Base-by-base conservation (phyloP, 2,797 vertebrate species). In the Mus minutoides region DNA sequence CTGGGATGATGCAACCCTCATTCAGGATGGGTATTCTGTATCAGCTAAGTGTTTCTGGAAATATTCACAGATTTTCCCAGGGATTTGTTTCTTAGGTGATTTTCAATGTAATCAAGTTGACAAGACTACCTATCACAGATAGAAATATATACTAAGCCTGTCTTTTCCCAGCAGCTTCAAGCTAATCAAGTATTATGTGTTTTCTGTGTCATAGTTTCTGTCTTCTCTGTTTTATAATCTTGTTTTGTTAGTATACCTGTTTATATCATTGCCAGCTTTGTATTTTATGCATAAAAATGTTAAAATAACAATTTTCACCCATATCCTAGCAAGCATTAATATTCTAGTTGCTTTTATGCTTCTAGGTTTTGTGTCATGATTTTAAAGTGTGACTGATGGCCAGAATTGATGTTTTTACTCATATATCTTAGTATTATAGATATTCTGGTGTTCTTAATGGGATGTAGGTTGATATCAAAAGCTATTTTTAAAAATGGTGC, bases 381-480 rank as follows among this genome's bases (percentile, higher is more conserved):
- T 78, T 43, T 64, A 58, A 84, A 62, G 49, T 54, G 11, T 73
- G n/a, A 40, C 34, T 64, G 90, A 83, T 26, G 46, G 69, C 76
- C 24, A 22, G 75, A 64, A 17, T 56, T n/a, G 77, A 67, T 77
- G 12, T 16, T 79, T 92, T 92, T 91, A 52, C 62, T 95, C 26
- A 29, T 52, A 80, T 71, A 19, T 88, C 60, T 90, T 90, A 37
- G 21, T 60, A 60, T 77, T 91, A 37, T 78, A 26, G 62, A 94
- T 54, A 40, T 60, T 90, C 54, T 71, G 71, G 46, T 93, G 40
- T 12, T 60, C 56, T 92, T 93, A 62, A 64, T 49, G 73, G 87
- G 34, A 96, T 84, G 49, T 17, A 91, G 87, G 46, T 34, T 75
- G 73, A 49, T 86, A 58, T n/a, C 82, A 96, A 91, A 92, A 87